These are phyloP conservation scores for Theocolax elegans DNA, from an alignment of 1,140 invertebrate species.

Conservation along the genomic window DNA sequence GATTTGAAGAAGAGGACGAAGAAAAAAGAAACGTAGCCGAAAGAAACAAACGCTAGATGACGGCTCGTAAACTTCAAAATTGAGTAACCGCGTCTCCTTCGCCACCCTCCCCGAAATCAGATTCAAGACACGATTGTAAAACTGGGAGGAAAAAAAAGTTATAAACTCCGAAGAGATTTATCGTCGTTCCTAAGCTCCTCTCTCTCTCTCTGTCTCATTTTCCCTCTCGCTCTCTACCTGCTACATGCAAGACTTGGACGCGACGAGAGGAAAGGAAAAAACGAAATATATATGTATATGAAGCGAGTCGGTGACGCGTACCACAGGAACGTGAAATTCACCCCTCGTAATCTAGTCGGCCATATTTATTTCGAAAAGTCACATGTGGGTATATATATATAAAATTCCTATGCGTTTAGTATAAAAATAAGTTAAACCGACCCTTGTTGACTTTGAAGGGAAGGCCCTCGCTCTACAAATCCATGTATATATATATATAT, in stretches of 20 bases:
- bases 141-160: constrained; percentile 21
- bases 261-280: background rate
- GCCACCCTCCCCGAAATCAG: constrained; percentile 23
- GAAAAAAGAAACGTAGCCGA: background rate
- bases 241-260: background rate
- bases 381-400: no score
- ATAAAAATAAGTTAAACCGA: background rate
- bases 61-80: constrained; percentile 34
- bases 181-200: constrained; percentile 11
- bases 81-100: constrained; percentile 24
- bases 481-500: no score
- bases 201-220: no score
- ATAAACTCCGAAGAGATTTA: constrained; percentile 29
- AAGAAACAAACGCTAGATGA: constrained; percentile 7
- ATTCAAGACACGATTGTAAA: constrained; percentile 32
- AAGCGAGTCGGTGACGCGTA: no score
- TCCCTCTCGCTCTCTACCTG: no score
- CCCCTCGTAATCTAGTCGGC: background rate
- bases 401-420: no score
- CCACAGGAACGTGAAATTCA: no score
- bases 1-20: background rate
- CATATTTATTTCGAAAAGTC: no score
- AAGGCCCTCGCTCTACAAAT: no score
- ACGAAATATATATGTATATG: background rate
- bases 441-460: background rate